phyloP scores from a whole-genome alignment of 2,888 invertebrate genomes.

The Smittia sp. region DNA sequence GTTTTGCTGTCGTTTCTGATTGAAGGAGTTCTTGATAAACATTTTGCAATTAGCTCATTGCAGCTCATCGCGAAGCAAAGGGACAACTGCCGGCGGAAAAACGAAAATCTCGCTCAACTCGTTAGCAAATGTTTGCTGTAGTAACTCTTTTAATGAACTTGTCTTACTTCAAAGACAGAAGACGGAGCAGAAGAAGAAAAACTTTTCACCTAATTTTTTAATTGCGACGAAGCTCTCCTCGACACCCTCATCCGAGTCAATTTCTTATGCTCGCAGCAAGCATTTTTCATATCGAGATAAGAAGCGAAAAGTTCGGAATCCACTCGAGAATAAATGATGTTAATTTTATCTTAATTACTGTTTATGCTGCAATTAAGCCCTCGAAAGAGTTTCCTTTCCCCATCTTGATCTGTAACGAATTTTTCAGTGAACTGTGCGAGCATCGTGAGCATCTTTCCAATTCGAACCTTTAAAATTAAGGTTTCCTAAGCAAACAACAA shows the following conservation, averaged over 20 bases:
- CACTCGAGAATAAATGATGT: neutral
- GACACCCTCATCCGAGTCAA: neutral
- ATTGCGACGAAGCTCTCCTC: neutral
- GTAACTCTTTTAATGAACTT: no score
- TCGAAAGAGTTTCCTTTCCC: neutral
- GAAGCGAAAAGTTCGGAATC: neutral
- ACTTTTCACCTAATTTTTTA: constrained; percentile 1
- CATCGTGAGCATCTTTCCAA: neutral
- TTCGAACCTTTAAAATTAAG: neutral
- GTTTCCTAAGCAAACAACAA: constrained; percentile 3
- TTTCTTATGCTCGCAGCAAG: neutral
- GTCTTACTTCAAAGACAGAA: neutral
- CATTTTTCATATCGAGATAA: constrained; percentile 4
- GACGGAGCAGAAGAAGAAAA: neutral
- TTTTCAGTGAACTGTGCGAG: no score
- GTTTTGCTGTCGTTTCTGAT: no score
- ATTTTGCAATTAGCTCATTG: no score
- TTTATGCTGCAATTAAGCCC: neutral
- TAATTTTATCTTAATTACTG: constrained; percentile 7
- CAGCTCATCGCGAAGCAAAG: no score
- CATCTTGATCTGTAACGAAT: no score
- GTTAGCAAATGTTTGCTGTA: no score
- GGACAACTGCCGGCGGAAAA: no score
- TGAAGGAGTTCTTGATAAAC: no score
- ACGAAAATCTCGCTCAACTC: no score